Percentiles rank a stretch among this genome's conserved stretches.
Conservation (phyloP, 53 echinoderm and acorn worm genomes). For the Paelopatides confundens region DNA sequence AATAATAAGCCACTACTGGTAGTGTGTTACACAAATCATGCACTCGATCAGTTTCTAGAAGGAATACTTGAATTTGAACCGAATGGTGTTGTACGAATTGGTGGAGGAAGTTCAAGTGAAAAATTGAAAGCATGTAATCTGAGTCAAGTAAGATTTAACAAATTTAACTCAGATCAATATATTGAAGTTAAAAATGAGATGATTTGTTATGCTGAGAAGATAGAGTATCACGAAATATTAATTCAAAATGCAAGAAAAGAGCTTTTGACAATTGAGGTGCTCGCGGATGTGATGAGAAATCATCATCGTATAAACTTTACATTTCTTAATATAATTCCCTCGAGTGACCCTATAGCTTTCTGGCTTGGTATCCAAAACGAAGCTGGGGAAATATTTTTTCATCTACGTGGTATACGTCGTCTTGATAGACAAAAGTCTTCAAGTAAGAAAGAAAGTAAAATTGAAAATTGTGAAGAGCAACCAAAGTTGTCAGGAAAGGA, state of each 20-base stretch:
- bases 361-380: not conserved
- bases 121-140: constrained; percentile 65
- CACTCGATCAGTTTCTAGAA: constrained; percentile 95
- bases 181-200: constrained; percentile 38
- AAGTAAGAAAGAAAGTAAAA: not conserved
- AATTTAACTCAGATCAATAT: not conserved
- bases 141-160: constrained; percentile 41
- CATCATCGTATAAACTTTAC: constrained; percentile 45
- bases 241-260: constrained; percentile 53
- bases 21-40: constrained; percentile 97
- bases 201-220: constrained; percentile 9
- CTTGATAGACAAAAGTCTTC: too few relatives aligned
- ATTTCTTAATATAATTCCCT: not conserved
- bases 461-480: too few relatives aligned
- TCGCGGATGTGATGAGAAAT: too few relatives aligned
- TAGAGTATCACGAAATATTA: constrained; percentile 37
- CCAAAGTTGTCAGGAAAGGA: too few relatives aligned
- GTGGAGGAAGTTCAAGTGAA: constrained; percentile 78
- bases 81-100: constrained; percentile 76
- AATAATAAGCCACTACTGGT: constrained; percentile 72
- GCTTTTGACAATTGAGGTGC: too few relatives aligned
- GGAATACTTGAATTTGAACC: constrained; percentile 63
- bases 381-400: too few relatives aligned
- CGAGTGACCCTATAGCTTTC: not conserved
- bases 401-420: too few relatives aligned